phyloP scores from a whole-genome alignment of 2,113 vertebrate genomes.

The Neotoma lepida region DNA sequence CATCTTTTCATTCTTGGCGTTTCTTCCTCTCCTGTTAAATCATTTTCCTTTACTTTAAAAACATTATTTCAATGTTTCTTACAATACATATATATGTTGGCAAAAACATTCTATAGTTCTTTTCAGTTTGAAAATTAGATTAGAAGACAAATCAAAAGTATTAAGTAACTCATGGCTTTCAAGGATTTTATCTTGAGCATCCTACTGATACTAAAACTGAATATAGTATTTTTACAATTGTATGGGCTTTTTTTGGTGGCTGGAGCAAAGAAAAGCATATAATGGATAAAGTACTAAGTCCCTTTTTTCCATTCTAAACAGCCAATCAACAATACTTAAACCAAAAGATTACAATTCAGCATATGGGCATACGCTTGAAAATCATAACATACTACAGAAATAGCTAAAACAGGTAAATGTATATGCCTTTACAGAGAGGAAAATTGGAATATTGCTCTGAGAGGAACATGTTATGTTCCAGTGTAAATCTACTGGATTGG shows the following conservation, averaged over 20 bases:
- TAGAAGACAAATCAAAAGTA: constrained; percentile 19
- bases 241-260: neutral
- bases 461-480: neutral
- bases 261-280: neutral
- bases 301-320: neutral
- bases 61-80: neutral
- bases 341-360: neutral
- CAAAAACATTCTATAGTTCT: neutral
- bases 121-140: neutral
- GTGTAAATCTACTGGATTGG: neutral
- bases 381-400: neutral
- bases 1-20: neutral
- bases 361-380: neutral
- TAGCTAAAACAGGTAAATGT: neutral
- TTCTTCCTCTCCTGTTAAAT: neutral
- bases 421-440: neutral
- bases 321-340: constrained; percentile 15
- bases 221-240: neutral
- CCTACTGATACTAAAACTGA: neutral
- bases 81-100: neutral
- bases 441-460: neutral
- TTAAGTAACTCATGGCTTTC: neutral
- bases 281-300: neutral
- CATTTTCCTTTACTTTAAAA: neutral
- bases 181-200: neutral